Conservation (phyloP, 2,113 vertebrate species). For the Noctilio leporinus region DNA sequence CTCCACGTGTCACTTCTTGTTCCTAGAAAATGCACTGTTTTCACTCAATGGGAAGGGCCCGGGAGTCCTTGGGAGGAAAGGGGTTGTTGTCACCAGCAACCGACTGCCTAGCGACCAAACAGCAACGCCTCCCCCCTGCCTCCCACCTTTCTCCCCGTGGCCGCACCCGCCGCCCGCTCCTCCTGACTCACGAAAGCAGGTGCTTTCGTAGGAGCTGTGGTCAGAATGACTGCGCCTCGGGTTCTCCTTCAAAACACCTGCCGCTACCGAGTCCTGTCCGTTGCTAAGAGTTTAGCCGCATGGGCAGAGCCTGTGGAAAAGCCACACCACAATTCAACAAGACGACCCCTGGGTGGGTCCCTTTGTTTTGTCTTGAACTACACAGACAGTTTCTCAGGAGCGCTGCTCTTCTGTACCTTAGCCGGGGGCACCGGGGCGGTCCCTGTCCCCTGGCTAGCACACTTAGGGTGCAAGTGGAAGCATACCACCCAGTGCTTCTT, state of each 20-base stretch:
- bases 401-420: not conserved
- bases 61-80: not conserved
- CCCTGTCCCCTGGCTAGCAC: not conserved
- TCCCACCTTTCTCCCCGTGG: not conserved
- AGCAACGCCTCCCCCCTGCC: slow-evolving; percentile 35
- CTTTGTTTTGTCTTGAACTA: not conserved
- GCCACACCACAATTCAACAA: not conserved
- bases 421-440: not conserved
- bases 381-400: not conserved
- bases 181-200: not conserved
- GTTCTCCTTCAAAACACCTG: not conserved
- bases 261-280: not conserved
- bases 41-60: not conserved
- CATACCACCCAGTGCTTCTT: not conserved
- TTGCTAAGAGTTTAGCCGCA: not conserved
- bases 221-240: not conserved
- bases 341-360: not conserved
- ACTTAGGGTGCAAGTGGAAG: not conserved
- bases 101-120: slow-evolving; percentile 58
- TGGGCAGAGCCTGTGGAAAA: not conserved
- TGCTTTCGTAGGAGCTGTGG: slow-evolving; percentile 32
- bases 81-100: slow-evolving; percentile 44
- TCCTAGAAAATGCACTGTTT: not conserved
- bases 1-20: not conserved
- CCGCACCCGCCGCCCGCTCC: slow-evolving; percentile 34